phyloP scores from a whole-genome alignment of 2,888 invertebrate genomes.

The Drosophila mimica region DNA sequence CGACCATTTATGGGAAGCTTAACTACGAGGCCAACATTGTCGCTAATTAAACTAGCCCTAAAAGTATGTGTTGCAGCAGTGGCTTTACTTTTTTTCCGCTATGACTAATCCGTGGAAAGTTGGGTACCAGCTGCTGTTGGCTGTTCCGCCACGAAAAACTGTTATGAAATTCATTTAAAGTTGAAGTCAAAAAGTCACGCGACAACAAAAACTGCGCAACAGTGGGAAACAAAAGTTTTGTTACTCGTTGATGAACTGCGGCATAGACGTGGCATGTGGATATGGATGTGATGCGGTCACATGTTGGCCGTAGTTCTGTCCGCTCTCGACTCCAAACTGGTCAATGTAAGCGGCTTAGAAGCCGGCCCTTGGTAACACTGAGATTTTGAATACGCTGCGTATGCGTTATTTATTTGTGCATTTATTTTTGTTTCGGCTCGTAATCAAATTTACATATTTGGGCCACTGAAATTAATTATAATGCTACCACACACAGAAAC shows the following conservation, averaged over 20 bases:
- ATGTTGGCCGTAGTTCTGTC: slow-evolving; percentile 49
- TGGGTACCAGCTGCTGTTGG: slow-evolving; percentile 37
- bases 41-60: slow-evolving; percentile 51
- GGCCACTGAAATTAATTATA: slow-evolving; percentile 76
- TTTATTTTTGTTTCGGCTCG: slow-evolving; percentile 58
- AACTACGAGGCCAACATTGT: slow-evolving; percentile 12
- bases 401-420: slow-evolving; percentile 67
- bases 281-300: slow-evolving; percentile 42
- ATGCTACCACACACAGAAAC: slow-evolving; percentile 55
- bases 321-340: slow-evolving; percentile 43
- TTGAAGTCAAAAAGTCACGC: slow-evolving; percentile 71
- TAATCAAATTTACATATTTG: slow-evolving; percentile 77
- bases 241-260: slow-evolving; percentile 67
- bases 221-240: slow-evolving; percentile 59
- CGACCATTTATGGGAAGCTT: slow-evolving; percentile 48
- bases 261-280: slow-evolving; percentile 35
- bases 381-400: slow-evolving; percentile 55
- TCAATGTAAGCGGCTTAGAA: slow-evolving; percentile 76
- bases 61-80: slow-evolving; percentile 48
- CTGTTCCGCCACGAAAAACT: slow-evolving; percentile 45
- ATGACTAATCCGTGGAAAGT: slow-evolving; percentile 63
- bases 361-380: slow-evolving; percentile 33
- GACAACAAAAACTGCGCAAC: slow-evolving; percentile 21
- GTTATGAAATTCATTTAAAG: slow-evolving; percentile 73
- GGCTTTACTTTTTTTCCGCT: slow-evolving; percentile 29